Conservation (phyloP, 2,888 invertebrate genomes). For the Andrena marginata region DNA sequence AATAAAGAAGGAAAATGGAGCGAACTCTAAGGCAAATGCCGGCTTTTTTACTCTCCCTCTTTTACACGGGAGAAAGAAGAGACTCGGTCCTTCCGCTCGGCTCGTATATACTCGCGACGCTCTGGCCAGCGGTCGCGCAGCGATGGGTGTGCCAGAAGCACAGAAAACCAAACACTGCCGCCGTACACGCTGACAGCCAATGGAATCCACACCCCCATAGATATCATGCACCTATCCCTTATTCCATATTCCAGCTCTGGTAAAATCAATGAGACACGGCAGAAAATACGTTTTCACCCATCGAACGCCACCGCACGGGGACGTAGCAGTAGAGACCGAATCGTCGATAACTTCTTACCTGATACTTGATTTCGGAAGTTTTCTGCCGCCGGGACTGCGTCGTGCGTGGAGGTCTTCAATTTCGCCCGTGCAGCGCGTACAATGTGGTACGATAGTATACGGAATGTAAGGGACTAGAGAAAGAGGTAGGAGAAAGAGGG, state of each 20-base stretch:
- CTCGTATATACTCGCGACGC: slow-evolving; percentile 41
- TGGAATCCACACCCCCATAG: slow-evolving; percentile 61
- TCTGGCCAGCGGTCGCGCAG: slow-evolving; percentile 51
- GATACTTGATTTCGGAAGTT: slow-evolving; percentile 59
- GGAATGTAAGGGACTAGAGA: slow-evolving; percentile 35
- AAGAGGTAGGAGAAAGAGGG: slow-evolving; percentile 31
- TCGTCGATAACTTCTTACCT: slow-evolving; percentile 60
- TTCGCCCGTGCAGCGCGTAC: slow-evolving; percentile 40
- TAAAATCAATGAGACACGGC: slow-evolving; percentile 53
- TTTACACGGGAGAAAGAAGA: slow-evolving; percentile 35
- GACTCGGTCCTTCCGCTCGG: slow-evolving; percentile 54
- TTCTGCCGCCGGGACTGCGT: slow-evolving; percentile 47
- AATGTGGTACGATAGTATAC: slow-evolving; percentile 37
- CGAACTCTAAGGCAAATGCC: slow-evolving; percentile 46
- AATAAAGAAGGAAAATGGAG: slow-evolving; percentile 55
- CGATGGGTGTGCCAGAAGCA: slow-evolving; percentile 68
- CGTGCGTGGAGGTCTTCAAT: slow-evolving; percentile 60
- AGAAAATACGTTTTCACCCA: slow-evolving; percentile 2
- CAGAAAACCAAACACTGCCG: slow-evolving; percentile 41
- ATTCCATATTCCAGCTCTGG: slow-evolving; percentile 28
- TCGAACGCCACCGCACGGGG: not conserved
- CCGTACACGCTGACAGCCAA: slow-evolving; percentile 56
- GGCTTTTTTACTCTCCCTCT: slow-evolving; percentile 60
- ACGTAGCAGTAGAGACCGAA: not conserved
- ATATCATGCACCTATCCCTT: slow-evolving; percentile 44